Base-by-base conservation (phyloP, 2,888 invertebrate genomes). In the Odontocolon sp. region DNA sequence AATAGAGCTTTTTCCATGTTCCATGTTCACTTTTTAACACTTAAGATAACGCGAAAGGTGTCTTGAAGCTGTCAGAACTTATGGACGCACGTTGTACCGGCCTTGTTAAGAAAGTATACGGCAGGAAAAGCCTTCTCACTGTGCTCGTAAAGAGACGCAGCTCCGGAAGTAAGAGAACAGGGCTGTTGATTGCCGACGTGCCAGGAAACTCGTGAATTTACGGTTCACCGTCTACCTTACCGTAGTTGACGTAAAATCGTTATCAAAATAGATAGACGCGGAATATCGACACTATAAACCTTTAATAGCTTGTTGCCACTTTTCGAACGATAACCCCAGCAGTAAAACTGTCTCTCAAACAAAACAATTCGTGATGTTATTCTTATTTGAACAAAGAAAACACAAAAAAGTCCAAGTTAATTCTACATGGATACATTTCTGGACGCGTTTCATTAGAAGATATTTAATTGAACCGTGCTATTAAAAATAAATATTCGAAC, bases 271-370 rank as follows among this genome's bases (percentile, higher is more conserved):
- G 2, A 8, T 18, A 8, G 18, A 36, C 33, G 18, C 6, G 14
- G 31, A 3, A 50, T 33, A 63, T 14, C 21, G 33, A 47, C 21
- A 40, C 23, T 21, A 9, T 9, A 23, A 57, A 11, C n/a, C 3
- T 14, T 11, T 66, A 23, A 50, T 28, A 9, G 26, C 36, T 5
- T 9, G 26, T 26, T 33, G 14, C 9, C 16, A n/a, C 23, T 52
- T 14, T 59, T 40, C 16, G 11, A n/a, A 59, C 40, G 26, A 59
- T 40, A 59, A 59, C 26, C 38, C 45, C 45, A n/a, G n/a, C n/a
- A n/a, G n/a, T n/a, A n/a, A n/a, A n/a, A n/a, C n/a, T n/a, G n/a
- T n/a, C 18, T 16, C 42, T n/a, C 4, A 23, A 47, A 23, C n/a
- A 47, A 1, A 47, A 47, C 9, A 47, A 47, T 21, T 2, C 4